These are phyloP conservation scores for Choloepus didactylus DNA, from an alignment of 2,797 vertebrate genomes.

Conservation along the genomic window DNA sequence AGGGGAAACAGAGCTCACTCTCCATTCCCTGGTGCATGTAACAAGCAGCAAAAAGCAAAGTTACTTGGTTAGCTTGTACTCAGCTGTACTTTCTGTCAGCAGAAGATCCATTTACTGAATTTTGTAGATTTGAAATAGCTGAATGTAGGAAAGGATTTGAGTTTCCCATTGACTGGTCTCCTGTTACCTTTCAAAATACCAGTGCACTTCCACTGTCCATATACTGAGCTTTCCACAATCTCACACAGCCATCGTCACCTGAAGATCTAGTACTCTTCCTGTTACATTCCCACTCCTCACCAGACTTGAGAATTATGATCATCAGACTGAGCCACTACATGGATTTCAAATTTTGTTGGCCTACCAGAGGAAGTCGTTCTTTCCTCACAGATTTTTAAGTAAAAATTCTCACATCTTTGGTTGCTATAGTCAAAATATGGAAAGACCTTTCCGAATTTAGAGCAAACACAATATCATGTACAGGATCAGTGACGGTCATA, in stretches of 20 bases:
- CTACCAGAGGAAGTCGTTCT: slow-evolving; percentile 93
- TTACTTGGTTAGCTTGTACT: slow-evolving; percentile 93
- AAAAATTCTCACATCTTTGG: slow-evolving; percentile 98
- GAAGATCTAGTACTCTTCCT: slow-evolving; percentile 97
- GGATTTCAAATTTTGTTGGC: slow-evolving; percentile 96
- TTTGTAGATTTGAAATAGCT: slow-evolving; percentile 93
- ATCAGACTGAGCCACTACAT: slow-evolving; percentile 97
- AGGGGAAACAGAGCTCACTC: slow-evolving; percentile 92
- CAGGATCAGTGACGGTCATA: slow-evolving; percentile 96
- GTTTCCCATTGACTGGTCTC: slow-evolving; percentile 94
- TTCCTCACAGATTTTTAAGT: slow-evolving; percentile 98
- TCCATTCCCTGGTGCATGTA: slow-evolving; percentile 97
- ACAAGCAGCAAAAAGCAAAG: slow-evolving; percentile 95
- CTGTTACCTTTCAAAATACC: slow-evolving; percentile 98
- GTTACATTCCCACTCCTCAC: slow-evolving; percentile 98
- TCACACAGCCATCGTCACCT: slow-evolving; percentile 97
- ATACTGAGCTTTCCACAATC: slow-evolving; percentile 99
- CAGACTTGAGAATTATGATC: slow-evolving; percentile 99
- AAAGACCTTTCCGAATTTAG: slow-evolving; percentile 98
- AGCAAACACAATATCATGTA: slow-evolving; percentile 92
- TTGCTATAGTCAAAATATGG: slow-evolving; percentile 97
- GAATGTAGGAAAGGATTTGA: slow-evolving; percentile 93
- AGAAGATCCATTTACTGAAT: slow-evolving; percentile 93
- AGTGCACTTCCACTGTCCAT: slow-evolving; percentile 99
- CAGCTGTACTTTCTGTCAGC: slow-evolving; percentile 93